Conservation (phyloP, 2,113 vertebrate genomes). For the Oenanthe oenanthe region DNA sequence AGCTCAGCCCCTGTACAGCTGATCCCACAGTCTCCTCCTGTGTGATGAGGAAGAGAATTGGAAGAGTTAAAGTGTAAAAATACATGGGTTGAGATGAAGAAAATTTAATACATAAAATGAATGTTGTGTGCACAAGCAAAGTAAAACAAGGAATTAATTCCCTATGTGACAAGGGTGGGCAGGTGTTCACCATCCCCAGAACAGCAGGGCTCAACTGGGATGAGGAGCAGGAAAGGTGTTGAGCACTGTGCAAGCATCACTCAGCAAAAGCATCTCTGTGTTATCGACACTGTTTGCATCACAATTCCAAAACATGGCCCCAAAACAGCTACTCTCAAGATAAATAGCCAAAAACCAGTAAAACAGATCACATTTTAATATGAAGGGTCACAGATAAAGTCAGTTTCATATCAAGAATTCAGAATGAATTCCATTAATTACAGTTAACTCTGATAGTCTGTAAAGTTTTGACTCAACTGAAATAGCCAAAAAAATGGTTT, state of each 20-base stretch:
- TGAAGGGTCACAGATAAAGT: not conserved
- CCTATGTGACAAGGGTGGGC: not conserved
- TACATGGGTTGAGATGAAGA: not conserved
- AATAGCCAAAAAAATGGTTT: not conserved
- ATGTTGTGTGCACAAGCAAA: not conserved
- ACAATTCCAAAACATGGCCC: not conserved
- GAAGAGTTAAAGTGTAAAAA: not conserved
- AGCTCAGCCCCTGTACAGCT: not conserved
- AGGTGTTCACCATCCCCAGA: not conserved
- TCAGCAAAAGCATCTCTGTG: not conserved
- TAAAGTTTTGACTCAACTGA: not conserved
- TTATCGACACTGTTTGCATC: not conserved
- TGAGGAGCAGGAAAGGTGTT: not conserved
- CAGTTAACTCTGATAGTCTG: not conserved
- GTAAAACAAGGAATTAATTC: not conserved
- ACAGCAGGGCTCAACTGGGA: not conserved
- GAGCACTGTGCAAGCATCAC: rapidly evolving
- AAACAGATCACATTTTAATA: not conserved
- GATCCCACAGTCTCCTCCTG: not conserved
- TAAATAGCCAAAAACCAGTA: not conserved
- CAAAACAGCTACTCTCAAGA: not conserved
- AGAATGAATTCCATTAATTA: not conserved
- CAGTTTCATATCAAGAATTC: not conserved
- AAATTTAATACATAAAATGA: not conserved
- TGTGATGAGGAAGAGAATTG: not conserved